Base-by-base conservation (phyloP, 2,113 vertebrate species). In the Corythornis vintsioides region DNA sequence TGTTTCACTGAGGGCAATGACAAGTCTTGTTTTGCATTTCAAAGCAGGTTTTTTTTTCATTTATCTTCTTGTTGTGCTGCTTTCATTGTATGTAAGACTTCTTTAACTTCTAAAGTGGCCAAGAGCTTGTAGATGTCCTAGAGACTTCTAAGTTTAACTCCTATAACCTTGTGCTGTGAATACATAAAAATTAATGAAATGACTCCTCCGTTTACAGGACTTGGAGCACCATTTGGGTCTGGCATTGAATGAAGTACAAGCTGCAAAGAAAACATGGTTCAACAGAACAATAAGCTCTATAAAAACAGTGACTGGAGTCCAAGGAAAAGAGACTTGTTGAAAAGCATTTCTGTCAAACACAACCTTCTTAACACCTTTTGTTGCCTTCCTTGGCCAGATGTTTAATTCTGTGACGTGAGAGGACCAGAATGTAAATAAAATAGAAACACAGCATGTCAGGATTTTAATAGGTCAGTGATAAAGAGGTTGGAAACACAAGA, bases 181-280 rank as follows among this genome's bases (percentile, higher is more conserved):
- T 79, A 38, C 57, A 12, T 55, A 79, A 65, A 57, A 82, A 69
- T 57, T 65, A 92, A 89, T 79, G 78, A 73, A 88, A 77, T 86
- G 42, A n/a, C 35, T 69, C 81, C 92, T 91, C 28, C n/a, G 3
- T 86, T 92, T 53, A 42, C 97, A 99, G 99, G 99, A 99, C 90
- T 96, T 99, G 97, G 99, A 99, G 96, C 99, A 99, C 72, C 98
- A 99, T 93, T 97, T 99, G 97, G 99, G 99, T 91, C 98, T 99
- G 85, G 99, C 99, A 40, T 96, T 99, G 72, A 99, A 98, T 10
- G 99, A 99, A 97, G 99, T 99, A 20, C 99, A 99, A 96, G 99
- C 99, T 10, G 99, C 99, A 94, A 99, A 99, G 97, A 99, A 99
- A 98, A 99, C 99, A 8, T 99, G 99, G 99, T 99, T 99, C 98